Evolutionary conservation across 2,888 invertebrate species (phyloP).

Genomic region (Exephanes ischioxanthus): DNA sequence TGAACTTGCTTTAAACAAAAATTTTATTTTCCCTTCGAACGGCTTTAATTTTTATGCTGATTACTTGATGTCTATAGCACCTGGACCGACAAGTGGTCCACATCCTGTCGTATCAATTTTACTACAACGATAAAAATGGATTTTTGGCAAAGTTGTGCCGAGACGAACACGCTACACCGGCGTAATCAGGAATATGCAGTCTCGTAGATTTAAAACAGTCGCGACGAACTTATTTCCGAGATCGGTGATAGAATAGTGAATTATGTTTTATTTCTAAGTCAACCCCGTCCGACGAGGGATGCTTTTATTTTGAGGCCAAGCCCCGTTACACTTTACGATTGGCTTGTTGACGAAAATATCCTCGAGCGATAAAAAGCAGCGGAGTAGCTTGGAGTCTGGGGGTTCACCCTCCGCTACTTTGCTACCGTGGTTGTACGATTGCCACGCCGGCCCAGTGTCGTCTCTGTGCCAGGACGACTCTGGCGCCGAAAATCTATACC

Average conservation of each 20-base stretch:
- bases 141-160: too few species aligned
- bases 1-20: too few species aligned
- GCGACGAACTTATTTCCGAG: background rate
- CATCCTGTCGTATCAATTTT: too few species aligned
- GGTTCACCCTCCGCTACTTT: constrained; percentile 10
- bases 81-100: background rate
- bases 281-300: constrained; percentile 2
- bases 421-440: constrained; percentile 6
- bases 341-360: constrained; percentile 70
- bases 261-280: background rate
- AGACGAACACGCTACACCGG: too few species aligned
- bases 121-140: too few species aligned
- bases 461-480: constrained; percentile 44
- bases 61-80: background rate
- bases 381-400: background rate
- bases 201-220: background rate
- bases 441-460: background rate
- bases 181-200: background rate
- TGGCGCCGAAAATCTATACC: constrained; percentile 67
- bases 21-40: background rate
- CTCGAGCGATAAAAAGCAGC: constrained; percentile 56
- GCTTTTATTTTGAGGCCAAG: constrained; percentile 3
- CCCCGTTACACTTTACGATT: constrained; percentile 61
- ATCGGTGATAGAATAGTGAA: background rate
- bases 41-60: background rate